Conservation (phyloP, 2,888 invertebrate species). For the Parnassius smintheus region DNA sequence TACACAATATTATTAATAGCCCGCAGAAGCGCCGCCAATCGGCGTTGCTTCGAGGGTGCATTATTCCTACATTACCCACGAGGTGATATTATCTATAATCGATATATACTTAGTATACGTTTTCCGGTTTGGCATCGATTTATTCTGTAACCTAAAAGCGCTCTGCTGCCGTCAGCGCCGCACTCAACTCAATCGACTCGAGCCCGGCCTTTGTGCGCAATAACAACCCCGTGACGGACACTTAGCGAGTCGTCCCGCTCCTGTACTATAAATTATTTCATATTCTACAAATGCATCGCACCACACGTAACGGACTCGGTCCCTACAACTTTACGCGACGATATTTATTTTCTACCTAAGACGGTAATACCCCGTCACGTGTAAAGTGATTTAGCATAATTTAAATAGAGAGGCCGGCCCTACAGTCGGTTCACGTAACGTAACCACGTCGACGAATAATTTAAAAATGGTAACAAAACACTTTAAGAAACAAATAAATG, state of each 20-base stretch:
- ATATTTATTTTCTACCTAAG: conserved; percentile 18
- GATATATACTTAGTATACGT: conserved; percentile 74
- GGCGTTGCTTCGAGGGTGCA: conserved; percentile 48
- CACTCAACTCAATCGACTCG: conserved; percentile 37
- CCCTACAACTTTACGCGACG: conserved; percentile 19
- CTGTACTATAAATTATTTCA: conserved; percentile 8
- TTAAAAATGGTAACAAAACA: conserved; percentile 50
- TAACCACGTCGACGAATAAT: conserved; percentile 57
- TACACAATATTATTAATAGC: conserved; percentile 64
- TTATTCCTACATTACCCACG: conserved; percentile 68
- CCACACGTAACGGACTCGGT: conserved; percentile 19
- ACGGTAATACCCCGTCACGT: conserved; percentile 27
- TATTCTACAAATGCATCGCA: conserved; percentile 11
- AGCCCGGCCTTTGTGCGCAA: conserved; percentile 34
- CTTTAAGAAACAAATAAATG: conserved; percentile 41
- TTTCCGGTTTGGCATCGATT: conserved; percentile 77
- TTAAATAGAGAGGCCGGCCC: conserved; percentile 38
- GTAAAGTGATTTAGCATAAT: conserved; percentile 25
- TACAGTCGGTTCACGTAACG: conserved; percentile 47
- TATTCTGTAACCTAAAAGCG: conserved; percentile 65
- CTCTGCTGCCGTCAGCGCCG: conserved; percentile 39
- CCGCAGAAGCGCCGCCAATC: conserved; percentile 43
- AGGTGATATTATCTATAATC: conserved; percentile 71
- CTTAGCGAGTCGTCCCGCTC: conserved; percentile 7
- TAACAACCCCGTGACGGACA: conserved; percentile 12